phyloP scores from a whole-genome alignment of 2,113 vertebrate species.

The Lamprologus sp. region DNA sequence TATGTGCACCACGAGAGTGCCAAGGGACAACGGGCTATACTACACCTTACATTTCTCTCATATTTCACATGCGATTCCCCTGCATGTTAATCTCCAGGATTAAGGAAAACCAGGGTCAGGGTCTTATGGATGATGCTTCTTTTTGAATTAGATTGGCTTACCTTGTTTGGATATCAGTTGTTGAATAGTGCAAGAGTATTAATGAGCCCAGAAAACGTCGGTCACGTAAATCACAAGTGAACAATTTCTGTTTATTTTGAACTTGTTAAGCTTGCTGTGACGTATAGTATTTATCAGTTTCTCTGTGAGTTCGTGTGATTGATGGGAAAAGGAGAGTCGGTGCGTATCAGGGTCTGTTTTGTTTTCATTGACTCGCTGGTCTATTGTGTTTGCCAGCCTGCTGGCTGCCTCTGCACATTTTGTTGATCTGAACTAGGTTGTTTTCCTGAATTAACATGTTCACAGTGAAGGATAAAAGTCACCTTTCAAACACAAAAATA shows the following conservation, averaged over 20 bases:
- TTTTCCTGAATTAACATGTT: neutral
- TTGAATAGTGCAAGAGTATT: neutral
- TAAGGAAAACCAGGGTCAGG: neutral
- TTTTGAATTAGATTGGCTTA: neutral
- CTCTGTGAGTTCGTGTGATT: neutral
- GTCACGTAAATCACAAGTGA: neutral
- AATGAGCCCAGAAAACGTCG: neutral
- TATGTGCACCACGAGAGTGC: slow-evolving; percentile 23
- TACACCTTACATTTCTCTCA: slow-evolving; percentile 54
- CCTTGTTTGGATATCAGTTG: neutral
- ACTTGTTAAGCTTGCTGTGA: neutral
- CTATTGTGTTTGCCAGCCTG: slow-evolving; percentile 35
- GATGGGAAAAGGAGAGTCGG: neutral
- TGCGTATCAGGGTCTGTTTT: slow-evolving; percentile 29
- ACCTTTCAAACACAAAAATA: neutral
- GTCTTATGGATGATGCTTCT: neutral
- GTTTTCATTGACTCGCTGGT: slow-evolving; percentile 34
- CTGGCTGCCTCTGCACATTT: slow-evolving; percentile 51
- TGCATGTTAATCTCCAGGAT: neutral
- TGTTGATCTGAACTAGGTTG: slow-evolving; percentile 21
- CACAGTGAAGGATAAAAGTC: neutral
- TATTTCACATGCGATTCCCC: slow-evolving; percentile 5
- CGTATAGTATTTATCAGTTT: neutral
- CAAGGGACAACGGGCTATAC: slow-evolving; percentile 38
- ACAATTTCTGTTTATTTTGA: neutral